Evolutionary conservation across 37 sponge, comb jelly and placozoan genomes (phyloP).

Genomic region (Cliona cf. orientalis): DNA sequence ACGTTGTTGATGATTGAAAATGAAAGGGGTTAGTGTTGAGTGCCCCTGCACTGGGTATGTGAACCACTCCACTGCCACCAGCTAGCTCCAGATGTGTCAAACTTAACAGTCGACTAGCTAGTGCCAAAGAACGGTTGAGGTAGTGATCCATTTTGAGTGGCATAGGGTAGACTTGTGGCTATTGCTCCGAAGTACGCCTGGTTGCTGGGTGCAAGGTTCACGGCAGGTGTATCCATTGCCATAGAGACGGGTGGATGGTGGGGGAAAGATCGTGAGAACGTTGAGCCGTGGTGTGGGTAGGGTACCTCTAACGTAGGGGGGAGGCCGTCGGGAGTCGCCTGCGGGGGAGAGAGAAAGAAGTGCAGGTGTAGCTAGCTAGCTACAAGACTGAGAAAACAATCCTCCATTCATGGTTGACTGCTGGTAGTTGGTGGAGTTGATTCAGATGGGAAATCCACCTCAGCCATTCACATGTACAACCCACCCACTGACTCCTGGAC

Average conservation of each 20-base stretch:
- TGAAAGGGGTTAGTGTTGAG: slow-evolving; percentile 12
- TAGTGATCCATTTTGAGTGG: slow-evolving; percentile 33
- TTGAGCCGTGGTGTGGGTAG: slow-evolving; percentile 21
- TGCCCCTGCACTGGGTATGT: not conserved
- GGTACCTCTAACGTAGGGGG: slow-evolving; percentile 17
- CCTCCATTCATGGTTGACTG: no score
- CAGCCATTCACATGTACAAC: no score
- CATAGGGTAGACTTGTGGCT: slow-evolving; percentile 1
- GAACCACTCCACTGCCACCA: not conserved
- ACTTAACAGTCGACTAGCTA: slow-evolving; percentile 51
- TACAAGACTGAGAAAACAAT: no score
- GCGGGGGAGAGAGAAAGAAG: slow-evolving; percentile 56
- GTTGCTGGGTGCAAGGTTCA: not conserved
- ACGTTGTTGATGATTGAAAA: slow-evolving; percentile 8
- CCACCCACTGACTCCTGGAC: no score
- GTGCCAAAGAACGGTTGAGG: slow-evolving; percentile 56
- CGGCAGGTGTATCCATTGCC: not conserved
- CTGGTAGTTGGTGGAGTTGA: no score
- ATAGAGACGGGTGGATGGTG: not conserved
- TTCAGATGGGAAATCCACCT: no score
- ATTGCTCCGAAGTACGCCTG: no score
- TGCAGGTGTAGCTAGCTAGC: no score
- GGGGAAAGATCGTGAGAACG: not conserved
- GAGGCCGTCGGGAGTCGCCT: slow-evolving; percentile 10
- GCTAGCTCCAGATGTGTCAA: not conserved